Conservation (phyloP, 2,113 vertebrate genomes). For the Zootoca vivipara region DNA sequence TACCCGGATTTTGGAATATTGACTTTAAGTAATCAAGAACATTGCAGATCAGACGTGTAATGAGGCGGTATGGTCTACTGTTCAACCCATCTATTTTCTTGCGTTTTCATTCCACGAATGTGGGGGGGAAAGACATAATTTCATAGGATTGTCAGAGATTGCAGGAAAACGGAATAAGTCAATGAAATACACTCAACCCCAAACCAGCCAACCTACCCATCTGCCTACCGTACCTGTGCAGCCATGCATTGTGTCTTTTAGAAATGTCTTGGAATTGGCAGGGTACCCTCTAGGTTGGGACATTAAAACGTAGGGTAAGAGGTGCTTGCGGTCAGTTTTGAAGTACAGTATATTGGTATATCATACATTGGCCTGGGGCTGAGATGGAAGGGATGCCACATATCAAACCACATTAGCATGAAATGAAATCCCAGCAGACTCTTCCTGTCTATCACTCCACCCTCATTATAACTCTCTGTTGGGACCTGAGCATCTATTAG, state of each 20-base stretch:
- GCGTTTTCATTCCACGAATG: neutral
- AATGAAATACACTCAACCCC: neutral
- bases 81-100: neutral
- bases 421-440: neutral
- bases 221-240: neutral
- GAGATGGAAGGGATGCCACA: conserved; percentile 2
- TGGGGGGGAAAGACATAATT: no score
- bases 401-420: neutral
- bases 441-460: neutral
- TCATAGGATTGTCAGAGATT: neutral
- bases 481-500: neutral
- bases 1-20: no score
- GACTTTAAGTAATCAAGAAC: no score
- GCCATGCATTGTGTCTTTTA: neutral
- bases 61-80: neutral
- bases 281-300: neutral
- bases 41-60: no score
- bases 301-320: neutral
- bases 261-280: neutral
- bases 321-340: neutral
- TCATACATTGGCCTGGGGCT: conserved; percentile 1
- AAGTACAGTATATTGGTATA: neutral
- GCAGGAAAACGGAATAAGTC: neutral
- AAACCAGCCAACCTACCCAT: neutral
- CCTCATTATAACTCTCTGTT: neutral